phyloP scores from a whole-genome alignment of 2,113 vertebrate genomes.

The Tragelaphus buxtoni region DNA sequence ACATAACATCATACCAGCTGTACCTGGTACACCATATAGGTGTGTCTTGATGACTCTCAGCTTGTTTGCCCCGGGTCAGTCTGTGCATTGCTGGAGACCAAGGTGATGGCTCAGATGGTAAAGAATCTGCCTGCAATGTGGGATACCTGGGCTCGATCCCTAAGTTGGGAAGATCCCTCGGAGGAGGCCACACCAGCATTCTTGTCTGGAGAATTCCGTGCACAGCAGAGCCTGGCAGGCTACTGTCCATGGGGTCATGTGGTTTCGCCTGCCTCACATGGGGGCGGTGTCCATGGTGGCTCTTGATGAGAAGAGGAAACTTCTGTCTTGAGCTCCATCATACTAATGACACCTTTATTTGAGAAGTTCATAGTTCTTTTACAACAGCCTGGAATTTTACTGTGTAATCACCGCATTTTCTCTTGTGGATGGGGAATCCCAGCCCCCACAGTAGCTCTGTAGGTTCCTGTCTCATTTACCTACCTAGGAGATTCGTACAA shows the following conservation, averaged over 20 bases:
- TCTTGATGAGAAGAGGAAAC: not conserved
- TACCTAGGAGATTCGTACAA: not conserved
- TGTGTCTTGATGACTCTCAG: not conserved
- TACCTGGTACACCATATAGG: fast-evolving
- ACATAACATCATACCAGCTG: not conserved
- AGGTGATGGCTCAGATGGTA: not conserved
- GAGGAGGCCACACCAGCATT: not conserved
- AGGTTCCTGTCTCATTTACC: not conserved
- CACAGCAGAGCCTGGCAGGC: not conserved
- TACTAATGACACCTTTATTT: not conserved
- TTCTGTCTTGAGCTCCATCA: not conserved
- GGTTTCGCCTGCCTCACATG: not conserved
- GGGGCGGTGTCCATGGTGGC: not conserved
- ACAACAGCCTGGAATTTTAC: not conserved
- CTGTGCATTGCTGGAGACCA: not conserved
- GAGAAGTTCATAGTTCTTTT: not conserved
- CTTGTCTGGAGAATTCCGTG: not conserved
- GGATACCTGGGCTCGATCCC: not conserved
- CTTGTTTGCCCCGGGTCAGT: not conserved
- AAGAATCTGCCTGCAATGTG: not conserved
- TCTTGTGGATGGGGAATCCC: not conserved
- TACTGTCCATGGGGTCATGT: not conserved
- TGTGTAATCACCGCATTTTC: not conserved
- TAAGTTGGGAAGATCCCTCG: not conserved
- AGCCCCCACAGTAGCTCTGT: not conserved